phyloP scores from a whole-genome alignment of 2,797 vertebrate genomes.

The Poeciliopsis gracilis region DNA sequence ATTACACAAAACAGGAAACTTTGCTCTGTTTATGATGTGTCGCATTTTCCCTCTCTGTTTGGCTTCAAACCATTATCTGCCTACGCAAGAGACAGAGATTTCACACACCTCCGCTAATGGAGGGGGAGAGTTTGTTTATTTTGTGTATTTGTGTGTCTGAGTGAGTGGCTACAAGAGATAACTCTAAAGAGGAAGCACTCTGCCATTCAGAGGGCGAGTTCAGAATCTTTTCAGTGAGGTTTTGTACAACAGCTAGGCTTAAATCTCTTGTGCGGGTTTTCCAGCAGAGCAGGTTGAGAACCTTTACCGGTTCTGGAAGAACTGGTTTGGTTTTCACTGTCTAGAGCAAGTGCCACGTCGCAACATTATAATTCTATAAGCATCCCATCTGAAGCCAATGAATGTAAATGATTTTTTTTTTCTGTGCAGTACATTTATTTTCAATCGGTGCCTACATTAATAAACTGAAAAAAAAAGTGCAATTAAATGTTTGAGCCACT shows the following conservation, averaged over 20 bases:
- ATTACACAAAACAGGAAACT: conserved; percentile 54
- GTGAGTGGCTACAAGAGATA: conserved; percentile 8
- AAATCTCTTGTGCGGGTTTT: neutral
- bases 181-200: conserved; percentile 19
- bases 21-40: conserved; percentile 30
- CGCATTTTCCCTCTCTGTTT: conserved; percentile 34
- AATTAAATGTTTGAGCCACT: neutral
- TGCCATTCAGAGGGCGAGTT: conserved; percentile 21
- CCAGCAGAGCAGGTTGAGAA: neutral
- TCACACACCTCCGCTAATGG: conserved; percentile 70
- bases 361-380: neutral
- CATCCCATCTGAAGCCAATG: neutral
- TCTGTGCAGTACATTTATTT: neutral
- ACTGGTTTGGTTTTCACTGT: neutral
- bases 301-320: neutral
- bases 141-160: conserved; percentile 42
- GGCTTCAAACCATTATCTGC: conserved; percentile 36
- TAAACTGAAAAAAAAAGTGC: neutral
- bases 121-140: conserved; percentile 57
- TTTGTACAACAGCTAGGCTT: neutral
- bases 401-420: neutral
- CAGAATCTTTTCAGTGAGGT: neutral
- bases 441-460: neutral
- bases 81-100: conserved; percentile 53
- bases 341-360: neutral